Conservation (phyloP, 1,140 invertebrate species). For the Callitettix versicolor region DNA sequence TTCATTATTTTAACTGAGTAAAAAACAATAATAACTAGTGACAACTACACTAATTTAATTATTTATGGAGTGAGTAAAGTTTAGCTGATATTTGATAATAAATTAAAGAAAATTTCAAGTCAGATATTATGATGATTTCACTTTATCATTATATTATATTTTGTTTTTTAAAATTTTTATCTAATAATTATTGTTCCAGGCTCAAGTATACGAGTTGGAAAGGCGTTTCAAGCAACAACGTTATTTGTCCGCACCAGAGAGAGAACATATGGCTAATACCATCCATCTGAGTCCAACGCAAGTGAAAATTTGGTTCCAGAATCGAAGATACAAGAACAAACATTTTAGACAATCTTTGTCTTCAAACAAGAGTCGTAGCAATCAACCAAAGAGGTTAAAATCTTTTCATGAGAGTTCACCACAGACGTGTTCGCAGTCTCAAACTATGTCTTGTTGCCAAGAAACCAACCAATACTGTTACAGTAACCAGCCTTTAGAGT, state of each 20-base stretch:
- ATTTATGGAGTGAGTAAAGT: too few relatives aligned
- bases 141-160: not conserved
- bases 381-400: too few relatives aligned
- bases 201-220: slow-evolving; percentile 65
- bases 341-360: slow-evolving; percentile 7
- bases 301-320: slow-evolving; percentile 53
- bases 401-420: too few relatives aligned
- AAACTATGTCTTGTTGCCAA: too few relatives aligned
- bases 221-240: slow-evolving; percentile 53
- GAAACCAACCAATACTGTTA: too few relatives aligned
- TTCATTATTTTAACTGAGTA: too few relatives aligned
- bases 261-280: slow-evolving; percentile 49
- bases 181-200: slow-evolving; percentile 37
- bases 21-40: too few relatives aligned
- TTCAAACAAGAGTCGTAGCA: too few relatives aligned
- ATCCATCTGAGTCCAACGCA: slow-evolving; percentile 41
- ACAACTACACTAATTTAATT: too few relatives aligned
- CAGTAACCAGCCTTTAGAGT: too few relatives aligned
- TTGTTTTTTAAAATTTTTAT: not conserved
- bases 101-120: not conserved
- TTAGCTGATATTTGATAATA: too few relatives aligned
- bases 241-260: slow-evolving; percentile 55
- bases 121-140: not conserved
- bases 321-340: slow-evolving; percentile 53
- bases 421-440: too few relatives aligned